Base-by-base conservation (phyloP, 2,888 invertebrate species). In the Coleophora deauratella region DNA sequence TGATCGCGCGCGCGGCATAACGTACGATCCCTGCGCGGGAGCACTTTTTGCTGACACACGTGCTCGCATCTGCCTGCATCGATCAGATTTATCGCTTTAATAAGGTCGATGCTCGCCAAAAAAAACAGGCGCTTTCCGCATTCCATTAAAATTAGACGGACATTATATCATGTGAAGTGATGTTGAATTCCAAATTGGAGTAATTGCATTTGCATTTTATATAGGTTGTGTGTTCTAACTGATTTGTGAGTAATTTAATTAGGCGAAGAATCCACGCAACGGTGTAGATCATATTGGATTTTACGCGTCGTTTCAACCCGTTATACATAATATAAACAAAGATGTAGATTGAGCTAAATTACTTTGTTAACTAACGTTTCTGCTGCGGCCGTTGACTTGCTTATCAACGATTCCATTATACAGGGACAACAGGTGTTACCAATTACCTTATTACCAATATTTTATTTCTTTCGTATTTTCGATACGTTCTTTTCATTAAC, bases 1-100 rank as follows among this genome's bases (percentile, higher is more conserved):
- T 46, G 46, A 58, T 52, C 66, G 66, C 58, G 64, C 62, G 51
- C 59, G 57, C 56, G 61, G 44, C 32, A 55, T 58, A 54, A 63
- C 66, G 65, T 51, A 40, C 40, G 49, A 27, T 40, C 12, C 32
- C 11, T 27, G 38, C 42, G 47, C 46, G 41, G 31, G 44, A 38
- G 32, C 42, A 35, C 30, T 41, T 4, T 21, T 21, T 33, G 21
- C 35, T 33, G 31, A 35, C 33, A 40, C 53, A 50, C 52, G 53
- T 52, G 52, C 42, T 44, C 36, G 31, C 15, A 43, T 37, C 43
- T 30, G 38, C 43, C 46, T 50, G 42, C 35, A 45, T 41, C 43
- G 42, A 50, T 49, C 47, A 40, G 41, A 6, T 21, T 21, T 21
- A 21, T 21, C 37, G 41, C 2, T n/a, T 11, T 12, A 11, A 33